phyloP scores from a whole-genome alignment of 2,888 invertebrate genomes.

The Pristionchus entomophagus region DNA sequence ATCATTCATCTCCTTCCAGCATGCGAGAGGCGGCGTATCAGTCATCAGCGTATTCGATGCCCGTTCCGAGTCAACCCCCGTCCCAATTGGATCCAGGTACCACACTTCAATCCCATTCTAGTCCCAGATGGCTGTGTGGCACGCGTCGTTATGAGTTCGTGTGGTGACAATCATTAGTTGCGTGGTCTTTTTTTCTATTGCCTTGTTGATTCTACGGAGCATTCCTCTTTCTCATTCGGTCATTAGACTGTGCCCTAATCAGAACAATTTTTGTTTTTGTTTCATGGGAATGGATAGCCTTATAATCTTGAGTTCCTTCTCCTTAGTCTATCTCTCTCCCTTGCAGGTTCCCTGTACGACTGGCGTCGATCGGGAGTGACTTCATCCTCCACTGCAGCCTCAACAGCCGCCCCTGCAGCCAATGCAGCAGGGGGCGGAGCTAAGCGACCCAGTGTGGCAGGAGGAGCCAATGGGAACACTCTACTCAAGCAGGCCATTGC shows the following conservation, averaged over 20 bases:
- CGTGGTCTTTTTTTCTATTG: too few relatives aligned
- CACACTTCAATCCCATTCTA: background rate
- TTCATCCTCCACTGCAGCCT: background rate
- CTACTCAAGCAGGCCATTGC: constrained; percentile 73
- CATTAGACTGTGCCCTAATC: too few relatives aligned
- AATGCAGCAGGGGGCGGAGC: constrained; percentile 49
- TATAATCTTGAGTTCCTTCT: too few relatives aligned
- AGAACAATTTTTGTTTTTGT: too few relatives aligned
- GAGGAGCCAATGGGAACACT: constrained; percentile 56
- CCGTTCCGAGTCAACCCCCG: constrained; percentile 56
- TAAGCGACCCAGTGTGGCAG: constrained; percentile 29
- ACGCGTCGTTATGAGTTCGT: background rate
- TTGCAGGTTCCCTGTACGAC: constrained; percentile 47
- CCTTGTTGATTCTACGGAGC: too few relatives aligned
- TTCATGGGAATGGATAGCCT: too few relatives aligned
- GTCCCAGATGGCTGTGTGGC: background rate
- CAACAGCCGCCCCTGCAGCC: constrained; percentile 1
- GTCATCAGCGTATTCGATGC: constrained; percentile 60
- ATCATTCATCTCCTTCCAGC: constrained; percentile 54
- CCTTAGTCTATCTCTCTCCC: background rate
- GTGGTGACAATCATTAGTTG: too few relatives aligned
- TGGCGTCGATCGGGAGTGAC: constrained; percentile 45
- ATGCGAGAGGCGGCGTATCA: constrained; percentile 71
- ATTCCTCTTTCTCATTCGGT: too few relatives aligned
- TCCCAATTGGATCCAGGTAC: constrained; percentile 63